phyloP scores from a whole-genome alignment of 1,140 invertebrate species.

The Drosophila athabasca region DNA sequence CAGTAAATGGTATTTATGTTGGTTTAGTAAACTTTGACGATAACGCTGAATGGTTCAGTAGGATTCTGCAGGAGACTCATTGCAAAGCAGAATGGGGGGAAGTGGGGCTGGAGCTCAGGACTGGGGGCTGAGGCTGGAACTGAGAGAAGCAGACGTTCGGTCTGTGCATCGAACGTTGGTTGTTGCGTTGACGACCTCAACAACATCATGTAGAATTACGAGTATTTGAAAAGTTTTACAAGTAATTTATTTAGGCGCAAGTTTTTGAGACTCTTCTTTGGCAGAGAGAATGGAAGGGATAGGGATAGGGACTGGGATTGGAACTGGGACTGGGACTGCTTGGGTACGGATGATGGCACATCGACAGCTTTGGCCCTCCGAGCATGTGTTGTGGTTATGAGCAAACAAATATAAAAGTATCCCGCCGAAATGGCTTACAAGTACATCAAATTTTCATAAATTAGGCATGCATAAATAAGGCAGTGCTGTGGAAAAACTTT shows the following conservation, averaged over 20 bases:
- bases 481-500: constrained; percentile 56
- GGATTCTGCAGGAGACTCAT: constrained; percentile 18
- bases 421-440: constrained; percentile 79
- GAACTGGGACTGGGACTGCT: constrained; percentile 8
- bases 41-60: constrained; percentile 53
- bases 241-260: constrained; percentile 82
- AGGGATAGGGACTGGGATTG: constrained; percentile 1
- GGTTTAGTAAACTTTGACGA: constrained; percentile 81
- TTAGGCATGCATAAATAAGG: constrained; percentile 81
- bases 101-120: constrained; percentile 3
- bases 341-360: constrained; percentile 21
- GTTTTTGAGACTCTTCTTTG: constrained; percentile 61
- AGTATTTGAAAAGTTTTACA: constrained; percentile 82
- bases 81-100: not conserved
- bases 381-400: constrained; percentile 78
- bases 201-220: constrained; percentile 81
- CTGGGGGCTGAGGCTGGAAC: not conserved
- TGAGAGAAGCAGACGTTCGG: constrained; percentile 1
- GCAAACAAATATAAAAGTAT: constrained; percentile 82
- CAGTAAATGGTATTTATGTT: constrained; percentile 82
- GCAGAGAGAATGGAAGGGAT: constrained; percentile 19
- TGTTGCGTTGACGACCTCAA: constrained; percentile 78
- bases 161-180: constrained; percentile 52
- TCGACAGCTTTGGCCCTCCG: constrained; percentile 37
- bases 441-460: constrained; percentile 83